Evolutionary conservation across 2,797 vertebrate genomes (phyloP), one percentile per base, ranked within the genome.

Genomic region (Anguilla megastoma): DNA sequence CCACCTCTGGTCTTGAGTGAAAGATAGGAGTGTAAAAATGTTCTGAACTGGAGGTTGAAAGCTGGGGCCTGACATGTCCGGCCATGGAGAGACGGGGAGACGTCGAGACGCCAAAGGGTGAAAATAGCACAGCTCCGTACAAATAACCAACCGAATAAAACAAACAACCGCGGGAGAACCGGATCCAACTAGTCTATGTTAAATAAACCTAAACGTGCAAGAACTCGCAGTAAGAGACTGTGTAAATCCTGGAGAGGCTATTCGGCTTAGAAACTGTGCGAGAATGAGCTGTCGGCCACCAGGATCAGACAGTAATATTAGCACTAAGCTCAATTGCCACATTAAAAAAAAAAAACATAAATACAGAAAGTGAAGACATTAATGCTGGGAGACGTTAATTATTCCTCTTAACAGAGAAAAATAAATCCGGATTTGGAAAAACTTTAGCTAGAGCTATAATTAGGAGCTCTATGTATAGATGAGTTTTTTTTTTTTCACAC

Each of bases 141-240:
- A 45, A 18, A 36, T 16, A 18, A 7, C 14, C 24, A 41, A 21
- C 14, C 1, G 66, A 33, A 33, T 30, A 12, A 33, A 69, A 69
- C n/a, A 10, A 30, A 30, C n/a, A 69, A 10, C 12, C 12, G 30
- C 12, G 16, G 36, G 27, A 79, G 16, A 66, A 5, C 63, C 18
- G 74, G 74, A 79, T 33, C 66, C 7, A 33, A 24, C 33, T 45
- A 14, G 30, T 41, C 12, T 41, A 41, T 45, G 36, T 18, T 36
- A 79, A 79, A 79, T 79, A 79, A 79, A 79, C 74, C 74, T 79
- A 41, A 79, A 16, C 74, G 27, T 79, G 74, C 33, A 21, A 1
- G 74, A 79, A 79, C 74, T 41, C 41, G 74, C 4, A 74, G 5
- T 71, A 71, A 30, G 66, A 30, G n/a, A 71, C 66, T 71, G 66